A percentile compares a stretch with the other conserved stretches of the same genome.
Conservation (phyloP, 2,797 vertebrate species). For the Myotis myotis region DNA sequence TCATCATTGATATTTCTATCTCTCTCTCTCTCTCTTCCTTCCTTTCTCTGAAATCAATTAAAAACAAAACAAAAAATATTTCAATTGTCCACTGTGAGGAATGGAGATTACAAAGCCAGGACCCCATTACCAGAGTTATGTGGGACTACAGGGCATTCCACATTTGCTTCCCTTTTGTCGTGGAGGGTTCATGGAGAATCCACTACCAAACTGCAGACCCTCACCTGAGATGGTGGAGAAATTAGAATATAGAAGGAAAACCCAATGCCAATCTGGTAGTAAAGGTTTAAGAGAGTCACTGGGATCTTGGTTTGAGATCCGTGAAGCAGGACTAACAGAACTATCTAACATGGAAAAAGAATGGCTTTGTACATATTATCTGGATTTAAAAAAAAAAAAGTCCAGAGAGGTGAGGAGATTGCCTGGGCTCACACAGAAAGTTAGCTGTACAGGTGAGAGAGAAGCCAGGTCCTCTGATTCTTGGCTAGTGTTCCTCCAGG, state of each 20-base stretch:
- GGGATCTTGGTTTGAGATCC: background rate
- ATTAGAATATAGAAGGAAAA: background rate
- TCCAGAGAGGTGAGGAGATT: background rate
- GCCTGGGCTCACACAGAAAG: background rate
- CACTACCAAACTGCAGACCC: background rate
- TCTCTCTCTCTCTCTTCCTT: too few relatives aligned
- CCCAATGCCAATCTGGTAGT: rapidly evolving
- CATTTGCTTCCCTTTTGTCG: background rate
- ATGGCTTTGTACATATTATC: background rate
- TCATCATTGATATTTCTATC: too few relatives aligned
- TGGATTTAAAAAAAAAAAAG: background rate
- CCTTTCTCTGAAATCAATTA: too few relatives aligned
- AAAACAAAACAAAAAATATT: too few relatives aligned
- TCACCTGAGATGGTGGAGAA: background rate
- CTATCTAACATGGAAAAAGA: background rate
- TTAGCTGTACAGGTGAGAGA: background rate
- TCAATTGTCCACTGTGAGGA: background rate
- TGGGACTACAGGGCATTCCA: background rate
- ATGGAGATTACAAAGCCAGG: background rate
- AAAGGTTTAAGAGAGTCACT: background rate
- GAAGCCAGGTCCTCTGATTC: background rate
- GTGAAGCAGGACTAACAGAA: background rate
- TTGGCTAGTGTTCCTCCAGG: background rate
- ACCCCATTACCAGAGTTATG: background rate
- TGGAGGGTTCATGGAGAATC: background rate